A percentile compares a stretch with the other conserved stretches of the same genome.
These are phyloP conservation scores for Scaptomyza montana DNA, from an alignment of 1,140 invertebrate genomes.

Conservation along the genomic window DNA sequence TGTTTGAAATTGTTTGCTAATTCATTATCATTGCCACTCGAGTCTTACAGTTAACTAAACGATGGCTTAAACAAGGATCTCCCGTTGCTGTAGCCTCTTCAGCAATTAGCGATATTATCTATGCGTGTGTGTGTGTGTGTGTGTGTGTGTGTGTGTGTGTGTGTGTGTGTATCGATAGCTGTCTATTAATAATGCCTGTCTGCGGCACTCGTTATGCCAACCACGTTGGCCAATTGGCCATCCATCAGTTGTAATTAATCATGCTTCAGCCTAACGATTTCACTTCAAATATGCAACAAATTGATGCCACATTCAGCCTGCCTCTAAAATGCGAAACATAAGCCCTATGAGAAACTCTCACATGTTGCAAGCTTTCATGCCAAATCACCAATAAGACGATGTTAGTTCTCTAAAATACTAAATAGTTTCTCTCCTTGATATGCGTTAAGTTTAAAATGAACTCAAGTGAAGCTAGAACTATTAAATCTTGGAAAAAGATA, in stretches of 20 bases:
- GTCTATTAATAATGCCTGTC: constrained; percentile 68
- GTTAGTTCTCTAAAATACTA: too few relatives aligned
- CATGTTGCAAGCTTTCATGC: constrained; percentile 28
- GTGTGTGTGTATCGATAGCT: constrained; percentile 38
- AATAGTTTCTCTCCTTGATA: too few relatives aligned
- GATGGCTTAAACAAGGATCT: constrained; percentile 23
- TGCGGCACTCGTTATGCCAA: constrained; percentile 54
- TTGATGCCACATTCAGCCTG: constrained; percentile 47
- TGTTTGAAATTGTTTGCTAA: constrained; percentile 75
- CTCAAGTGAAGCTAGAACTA: too few relatives aligned
- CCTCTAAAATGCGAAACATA: constrained; percentile 28
- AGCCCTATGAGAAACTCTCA: constrained; percentile 33
- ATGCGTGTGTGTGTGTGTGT: constrained; percentile 18
- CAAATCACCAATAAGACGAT: background rate
- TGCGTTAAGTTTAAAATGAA: too few relatives aligned
- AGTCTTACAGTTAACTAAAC: constrained; percentile 32
- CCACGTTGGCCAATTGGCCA: constrained; percentile 69
- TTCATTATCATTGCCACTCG: constrained; percentile 76
- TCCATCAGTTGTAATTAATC: constrained; percentile 81
- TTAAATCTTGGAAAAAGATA: too few relatives aligned
- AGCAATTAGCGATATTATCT: constrained; percentile 58
- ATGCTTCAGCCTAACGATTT: constrained; percentile 68
- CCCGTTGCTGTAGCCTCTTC: constrained; percentile 11
- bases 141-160: constrained; percentile 19
- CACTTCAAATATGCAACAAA: constrained; percentile 53